Percentiles rank a stretch among this genome's conserved stretches.
Conservation (phyloP, 2,113 vertebrate species). For the Lamprotornis superbus region DNA sequence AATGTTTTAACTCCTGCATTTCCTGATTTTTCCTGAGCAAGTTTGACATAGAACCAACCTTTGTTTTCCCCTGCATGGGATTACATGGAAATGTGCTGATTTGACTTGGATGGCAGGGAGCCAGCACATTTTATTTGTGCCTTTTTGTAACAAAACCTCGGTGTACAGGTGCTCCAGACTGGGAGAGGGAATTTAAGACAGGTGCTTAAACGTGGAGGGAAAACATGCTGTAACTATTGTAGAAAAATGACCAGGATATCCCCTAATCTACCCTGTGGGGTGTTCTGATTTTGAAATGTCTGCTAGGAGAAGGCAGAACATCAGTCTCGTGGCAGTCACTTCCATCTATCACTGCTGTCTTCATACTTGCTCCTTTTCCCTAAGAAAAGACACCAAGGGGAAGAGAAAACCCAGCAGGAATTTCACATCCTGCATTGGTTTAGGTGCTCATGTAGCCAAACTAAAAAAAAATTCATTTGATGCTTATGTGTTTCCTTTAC, state of each 20-base stretch:
- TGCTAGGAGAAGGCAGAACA: background rate
- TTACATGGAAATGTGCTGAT: background rate
- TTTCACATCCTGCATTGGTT: background rate
- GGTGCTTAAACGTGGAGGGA: background rate
- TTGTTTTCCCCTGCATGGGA: background rate
- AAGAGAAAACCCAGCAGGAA: background rate
- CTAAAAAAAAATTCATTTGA: background rate
- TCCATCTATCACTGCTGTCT: background rate
- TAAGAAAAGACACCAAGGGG: background rate
- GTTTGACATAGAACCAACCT: background rate
- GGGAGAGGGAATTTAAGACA: background rate
- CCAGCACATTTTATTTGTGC: background rate
- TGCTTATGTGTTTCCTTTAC: background rate
- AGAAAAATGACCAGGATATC: background rate
- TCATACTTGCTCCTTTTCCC: background rate
- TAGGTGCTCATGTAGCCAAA: background rate
- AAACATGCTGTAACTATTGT: background rate
- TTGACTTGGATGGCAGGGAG: background rate
- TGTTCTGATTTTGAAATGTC: background rate
- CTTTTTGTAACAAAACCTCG: background rate
- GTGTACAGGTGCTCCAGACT: background rate
- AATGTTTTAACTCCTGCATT: conserved; percentile 28
- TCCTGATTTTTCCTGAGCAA: conserved; percentile 13
- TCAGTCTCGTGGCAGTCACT: background rate
- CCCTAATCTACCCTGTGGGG: background rate